Conservation (phyloP, 2,888 invertebrate genomes). For the Hipparchia sbordonii region DNA sequence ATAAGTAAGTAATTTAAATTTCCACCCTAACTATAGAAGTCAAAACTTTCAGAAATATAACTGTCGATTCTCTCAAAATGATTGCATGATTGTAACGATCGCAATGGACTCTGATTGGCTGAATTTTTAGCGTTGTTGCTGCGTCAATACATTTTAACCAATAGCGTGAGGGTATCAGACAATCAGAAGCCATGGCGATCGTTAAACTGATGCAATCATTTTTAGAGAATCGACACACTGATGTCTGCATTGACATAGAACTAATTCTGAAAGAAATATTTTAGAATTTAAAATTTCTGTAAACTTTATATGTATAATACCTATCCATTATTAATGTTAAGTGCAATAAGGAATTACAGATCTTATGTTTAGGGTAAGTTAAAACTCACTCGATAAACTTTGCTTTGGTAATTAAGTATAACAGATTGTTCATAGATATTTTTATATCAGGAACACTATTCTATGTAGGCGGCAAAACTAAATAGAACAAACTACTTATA, state of each 20-base stretch:
- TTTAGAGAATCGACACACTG: no score
- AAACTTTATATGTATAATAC: neutral
- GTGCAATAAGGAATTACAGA: slow-evolving; percentile 37
- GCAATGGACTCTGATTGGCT: no score
- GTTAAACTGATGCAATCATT: no score
- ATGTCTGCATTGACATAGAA: no score
- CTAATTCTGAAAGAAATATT: neutral
- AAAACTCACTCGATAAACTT: slow-evolving; percentile 7
- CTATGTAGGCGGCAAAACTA: slow-evolving; percentile 15
- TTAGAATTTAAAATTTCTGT: slow-evolving; percentile 7
- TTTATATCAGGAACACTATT: slow-evolving; percentile 15
- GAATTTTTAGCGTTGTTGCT: no score
- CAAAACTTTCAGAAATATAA: neutral
- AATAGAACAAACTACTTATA: neutral
- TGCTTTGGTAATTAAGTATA: neutral
- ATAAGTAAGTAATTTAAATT: no score
- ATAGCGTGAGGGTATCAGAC: no score
- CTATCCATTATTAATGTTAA: slow-evolving; percentile 22
- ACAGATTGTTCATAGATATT: slow-evolving; percentile 26
- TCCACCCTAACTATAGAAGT: neutral
- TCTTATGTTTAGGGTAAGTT: slow-evolving; percentile 34
- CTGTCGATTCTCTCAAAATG: neutral
- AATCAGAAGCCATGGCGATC: no score
- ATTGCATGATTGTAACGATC: no score
- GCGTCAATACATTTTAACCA: no score